Conservation (phyloP, 2,888 invertebrate genomes). For the Spisula solida region DNA sequence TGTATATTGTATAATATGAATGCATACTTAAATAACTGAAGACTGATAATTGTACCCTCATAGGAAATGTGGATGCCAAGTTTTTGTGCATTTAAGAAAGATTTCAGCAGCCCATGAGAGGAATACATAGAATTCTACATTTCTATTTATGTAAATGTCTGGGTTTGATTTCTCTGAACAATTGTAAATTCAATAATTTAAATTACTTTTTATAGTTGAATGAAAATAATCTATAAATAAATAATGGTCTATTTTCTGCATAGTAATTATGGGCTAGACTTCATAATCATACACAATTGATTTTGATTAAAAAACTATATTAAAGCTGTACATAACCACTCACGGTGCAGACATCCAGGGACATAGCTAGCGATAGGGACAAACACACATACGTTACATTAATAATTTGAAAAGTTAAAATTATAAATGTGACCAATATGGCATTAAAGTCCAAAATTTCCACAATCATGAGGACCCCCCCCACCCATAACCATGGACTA, state of each 20-base stretch:
- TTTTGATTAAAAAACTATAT: background rate
- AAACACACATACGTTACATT: no score
- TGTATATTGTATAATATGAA: no score
- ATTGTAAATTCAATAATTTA: conserved; percentile 13
- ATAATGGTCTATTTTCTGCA: background rate
- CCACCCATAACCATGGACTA: no score
- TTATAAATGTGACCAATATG: no score
- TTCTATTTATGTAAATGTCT: background rate
- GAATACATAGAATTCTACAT: background rate
- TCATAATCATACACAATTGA: background rate
- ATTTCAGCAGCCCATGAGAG: background rate
- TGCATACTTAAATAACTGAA: background rate
- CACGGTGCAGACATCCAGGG: background rate
- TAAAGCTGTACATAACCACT: no score
- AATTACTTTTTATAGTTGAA: background rate
- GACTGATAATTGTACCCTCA: background rate
- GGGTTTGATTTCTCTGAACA: background rate
- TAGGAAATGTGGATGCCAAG: background rate
- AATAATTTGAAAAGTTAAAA: no score
- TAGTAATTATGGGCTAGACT: background rate
- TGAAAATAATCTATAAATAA: background rate
- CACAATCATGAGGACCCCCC: no score
- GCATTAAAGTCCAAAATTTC: no score
- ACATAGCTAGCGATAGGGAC: no score
- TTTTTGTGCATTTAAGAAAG: background rate